Percentiles rank a stretch among this genome's conserved stretches.
Evolutionary conservation across 2,113 vertebrate genomes (phyloP).

Genomic region (Anseranas semipalmata): DNA sequence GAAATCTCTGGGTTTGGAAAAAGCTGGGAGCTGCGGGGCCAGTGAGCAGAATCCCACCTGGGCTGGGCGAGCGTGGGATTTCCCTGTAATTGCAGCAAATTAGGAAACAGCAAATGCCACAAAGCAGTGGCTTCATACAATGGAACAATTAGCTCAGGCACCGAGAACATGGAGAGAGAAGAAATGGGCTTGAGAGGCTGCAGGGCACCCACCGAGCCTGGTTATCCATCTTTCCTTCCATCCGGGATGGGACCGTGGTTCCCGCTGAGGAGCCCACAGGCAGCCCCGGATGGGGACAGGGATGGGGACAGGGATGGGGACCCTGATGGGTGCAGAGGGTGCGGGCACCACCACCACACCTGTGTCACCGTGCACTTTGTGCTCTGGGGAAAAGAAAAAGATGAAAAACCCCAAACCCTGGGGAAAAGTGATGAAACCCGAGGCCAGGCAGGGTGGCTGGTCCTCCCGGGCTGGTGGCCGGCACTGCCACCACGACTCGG

Average conservation of each 20-base stretch:
- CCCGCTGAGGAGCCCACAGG: accelerated
- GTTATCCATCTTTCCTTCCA: background rate
- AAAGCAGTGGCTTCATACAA: accelerated
- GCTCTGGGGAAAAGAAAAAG: background rate
- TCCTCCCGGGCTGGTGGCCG: background rate
- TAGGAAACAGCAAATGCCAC: background rate
- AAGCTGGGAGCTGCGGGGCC: accelerated
- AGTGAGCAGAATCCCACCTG: accelerated
- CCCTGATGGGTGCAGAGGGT: background rate
- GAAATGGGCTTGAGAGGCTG: background rate
- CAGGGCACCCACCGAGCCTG: background rate
- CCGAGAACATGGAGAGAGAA: accelerated
- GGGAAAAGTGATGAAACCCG: background rate
- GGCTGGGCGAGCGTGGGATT: accelerated
- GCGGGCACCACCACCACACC: background rate
- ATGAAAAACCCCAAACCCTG: background rate
- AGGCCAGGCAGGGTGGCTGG: background rate
- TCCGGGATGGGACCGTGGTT: accelerated
- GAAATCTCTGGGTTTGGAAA: accelerated
- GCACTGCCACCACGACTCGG: background rate
- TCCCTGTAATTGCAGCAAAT: background rate
- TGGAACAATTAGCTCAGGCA: background rate
- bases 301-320: background rate
- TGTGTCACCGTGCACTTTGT: accelerated
- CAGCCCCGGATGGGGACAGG: background rate